These are phyloP conservation scores for Mugil cephalus DNA, from an alignment of 2,113 vertebrate genomes.

Conservation along the genomic window DNA sequence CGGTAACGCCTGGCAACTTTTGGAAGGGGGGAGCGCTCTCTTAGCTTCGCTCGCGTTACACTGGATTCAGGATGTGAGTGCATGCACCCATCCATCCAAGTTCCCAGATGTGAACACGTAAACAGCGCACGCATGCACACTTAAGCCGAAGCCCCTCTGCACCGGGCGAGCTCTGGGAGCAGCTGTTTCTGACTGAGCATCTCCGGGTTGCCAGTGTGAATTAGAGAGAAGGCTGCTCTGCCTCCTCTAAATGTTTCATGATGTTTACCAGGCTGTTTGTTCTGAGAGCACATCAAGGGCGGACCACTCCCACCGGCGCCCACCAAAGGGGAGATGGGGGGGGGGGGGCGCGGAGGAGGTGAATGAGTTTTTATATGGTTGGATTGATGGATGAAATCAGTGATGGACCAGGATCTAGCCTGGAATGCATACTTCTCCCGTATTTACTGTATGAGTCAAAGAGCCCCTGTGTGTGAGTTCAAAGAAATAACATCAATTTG, in stretches of 20 bases:
- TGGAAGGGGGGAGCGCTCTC: background rate
- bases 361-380: conserved; percentile 33
- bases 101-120: background rate
- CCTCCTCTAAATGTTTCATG: conserved; percentile 86
- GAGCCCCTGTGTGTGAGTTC: background rate
- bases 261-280: conserved; percentile 86
- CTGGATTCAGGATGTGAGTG: background rate
- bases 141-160: conserved; percentile 43
- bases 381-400: conserved; percentile 36
- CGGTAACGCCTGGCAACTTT: conserved; percentile 1
- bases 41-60: background rate
- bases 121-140: background rate
- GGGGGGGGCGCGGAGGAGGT: background rate
- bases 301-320: conserved; percentile 71
- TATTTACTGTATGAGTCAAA: background rate
- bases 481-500: conserved; percentile 22
- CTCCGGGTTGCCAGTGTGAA: conserved; percentile 76
- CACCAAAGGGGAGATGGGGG: conserved; percentile 32
- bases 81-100: conserved; percentile 3
- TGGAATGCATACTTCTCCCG: conserved; percentile 10
- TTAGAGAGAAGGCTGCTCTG: conserved; percentile 81
- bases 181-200: conserved; percentile 75
- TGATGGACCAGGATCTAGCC: conserved; percentile 41
- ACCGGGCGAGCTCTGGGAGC: conserved; percentile 64
- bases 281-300: conserved; percentile 83